These are phyloP conservation scores for Drosophila quadrilineata DNA, from an alignment of 1,140 invertebrate genomes.

Conservation along the genomic window DNA sequence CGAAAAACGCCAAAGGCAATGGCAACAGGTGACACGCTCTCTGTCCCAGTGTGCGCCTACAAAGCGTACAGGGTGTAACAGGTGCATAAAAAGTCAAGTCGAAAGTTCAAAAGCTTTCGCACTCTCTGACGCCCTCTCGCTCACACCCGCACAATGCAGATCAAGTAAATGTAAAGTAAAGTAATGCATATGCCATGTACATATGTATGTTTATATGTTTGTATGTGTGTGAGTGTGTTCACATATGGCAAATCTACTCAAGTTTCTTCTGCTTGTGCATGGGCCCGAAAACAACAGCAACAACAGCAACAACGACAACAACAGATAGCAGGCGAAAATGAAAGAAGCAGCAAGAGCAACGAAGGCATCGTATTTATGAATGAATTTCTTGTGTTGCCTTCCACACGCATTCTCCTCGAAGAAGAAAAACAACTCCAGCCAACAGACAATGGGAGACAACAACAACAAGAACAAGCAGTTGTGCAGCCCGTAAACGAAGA, in stretches of 20 bases:
- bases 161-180: conserved; percentile 20
- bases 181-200: background rate
- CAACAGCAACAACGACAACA: conserved; percentile 4
- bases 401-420: conserved; percentile 59
- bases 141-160: conserved; percentile 8
- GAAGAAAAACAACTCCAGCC: conserved; percentile 49
- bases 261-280: conserved; percentile 47
- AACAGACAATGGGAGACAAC: conserved; percentile 45
- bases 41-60: background rate
- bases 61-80: conserved; percentile 50
- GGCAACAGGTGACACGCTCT: conserved; percentile 60
- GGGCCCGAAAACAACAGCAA: conserved; percentile 29
- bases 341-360: too few species aligned
- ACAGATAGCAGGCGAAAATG: too few species aligned
- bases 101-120: conserved; percentile 31
- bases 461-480: conserved; percentile 27
- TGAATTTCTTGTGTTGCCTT: conserved; percentile 80
- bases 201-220: background rate
- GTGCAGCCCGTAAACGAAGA: conserved; percentile 27
- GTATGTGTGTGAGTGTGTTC: conserved; percentile 13
- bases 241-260: conserved; percentile 72
- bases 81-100: conserved; percentile 38
- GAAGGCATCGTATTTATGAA: conserved; percentile 67
- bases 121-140: background rate
- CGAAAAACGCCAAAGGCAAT: conserved; percentile 23